These are phyloP conservation scores for Cherax destructor DNA, from an alignment of 1,140 invertebrate genomes.

Conservation along the genomic window DNA sequence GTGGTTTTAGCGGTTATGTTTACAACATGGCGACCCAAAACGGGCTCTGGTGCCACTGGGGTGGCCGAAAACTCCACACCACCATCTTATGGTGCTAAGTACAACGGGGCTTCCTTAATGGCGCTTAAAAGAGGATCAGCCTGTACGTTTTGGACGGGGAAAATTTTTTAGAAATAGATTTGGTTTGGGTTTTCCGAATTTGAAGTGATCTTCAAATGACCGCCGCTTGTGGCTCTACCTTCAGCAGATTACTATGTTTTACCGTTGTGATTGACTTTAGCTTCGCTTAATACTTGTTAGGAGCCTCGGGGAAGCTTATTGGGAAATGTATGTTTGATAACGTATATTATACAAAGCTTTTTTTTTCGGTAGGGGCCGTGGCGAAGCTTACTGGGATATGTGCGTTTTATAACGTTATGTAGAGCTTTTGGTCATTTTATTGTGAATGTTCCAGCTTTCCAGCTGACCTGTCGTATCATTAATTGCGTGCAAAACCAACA, in stretches of 20 bases:
- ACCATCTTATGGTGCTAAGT: slow-evolving; percentile 53
- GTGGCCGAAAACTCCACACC: slow-evolving; percentile 59
- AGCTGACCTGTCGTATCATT: too few relatives aligned
- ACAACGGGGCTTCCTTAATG: slow-evolving; percentile 33
- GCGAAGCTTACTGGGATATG: too few relatives aligned
- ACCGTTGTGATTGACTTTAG: too few relatives aligned
- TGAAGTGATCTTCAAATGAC: slow-evolving; percentile 19
- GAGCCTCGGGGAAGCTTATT: too few relatives aligned
- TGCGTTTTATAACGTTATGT: too few relatives aligned
- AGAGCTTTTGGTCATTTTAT: too few relatives aligned
- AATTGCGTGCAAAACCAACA: too few relatives aligned
- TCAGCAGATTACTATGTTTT: not conserved
- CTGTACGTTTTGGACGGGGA: slow-evolving; percentile 15
- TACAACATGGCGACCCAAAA: slow-evolving; percentile 62
- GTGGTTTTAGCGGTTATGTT: slow-evolving; percentile 30
- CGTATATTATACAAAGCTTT: too few relatives aligned
- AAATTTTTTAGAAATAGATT: not conserved
- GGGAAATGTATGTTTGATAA: too few relatives aligned
- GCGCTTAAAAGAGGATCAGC: slow-evolving; percentile 48
- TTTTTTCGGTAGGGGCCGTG: too few relatives aligned
- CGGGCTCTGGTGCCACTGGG: slow-evolving; percentile 44
- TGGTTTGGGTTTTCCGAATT: not conserved
- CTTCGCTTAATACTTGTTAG: not conserved
- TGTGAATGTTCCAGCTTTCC: too few relatives aligned
- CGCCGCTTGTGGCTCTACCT: not conserved